phyloP scores from a whole-genome alignment of 2,113 vertebrate species.

The Neogobius melanostomus region DNA sequence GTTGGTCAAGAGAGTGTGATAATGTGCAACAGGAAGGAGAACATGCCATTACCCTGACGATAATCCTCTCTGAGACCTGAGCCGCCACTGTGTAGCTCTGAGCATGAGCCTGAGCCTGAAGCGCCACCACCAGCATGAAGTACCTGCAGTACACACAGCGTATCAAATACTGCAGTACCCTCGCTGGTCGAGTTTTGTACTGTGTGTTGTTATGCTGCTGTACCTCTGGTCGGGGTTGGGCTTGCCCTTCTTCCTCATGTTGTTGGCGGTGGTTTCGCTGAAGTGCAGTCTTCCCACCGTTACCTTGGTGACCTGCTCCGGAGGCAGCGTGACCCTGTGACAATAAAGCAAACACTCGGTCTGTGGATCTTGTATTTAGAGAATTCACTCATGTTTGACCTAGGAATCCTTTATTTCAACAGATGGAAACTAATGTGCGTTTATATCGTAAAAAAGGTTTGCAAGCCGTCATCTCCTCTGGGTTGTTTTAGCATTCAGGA shows the following conservation, averaged over 20 bases:
- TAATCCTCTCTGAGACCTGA: constrained; percentile 97
- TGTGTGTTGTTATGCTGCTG: constrained; percentile 4
- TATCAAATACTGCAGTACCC: no score
- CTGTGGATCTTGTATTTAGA: no score
- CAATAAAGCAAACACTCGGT: constrained; percentile 4
- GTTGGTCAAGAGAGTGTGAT: no score
- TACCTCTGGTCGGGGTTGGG: constrained; percentile 98
- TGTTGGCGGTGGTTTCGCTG: constrained; percentile 97
- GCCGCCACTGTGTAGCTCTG: constrained; percentile 95
- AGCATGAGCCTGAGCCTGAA: constrained; percentile 93
- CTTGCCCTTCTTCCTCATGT: constrained; percentile 99
- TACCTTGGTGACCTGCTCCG: constrained; percentile 98
- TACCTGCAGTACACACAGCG: constrained; percentile 60
- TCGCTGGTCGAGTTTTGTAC: no score
- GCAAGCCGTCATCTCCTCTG: no score
- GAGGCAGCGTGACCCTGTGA: constrained; percentile 87
- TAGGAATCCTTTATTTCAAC: no score
- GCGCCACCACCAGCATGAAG: constrained; percentile 97
- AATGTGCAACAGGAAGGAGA: no score
- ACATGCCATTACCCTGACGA: constrained; percentile 89
- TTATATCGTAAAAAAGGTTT: no score
- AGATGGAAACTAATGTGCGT: no score
- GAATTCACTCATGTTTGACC: no score
- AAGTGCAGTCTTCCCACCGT: constrained; percentile 96
- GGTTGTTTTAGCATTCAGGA: no score